These are phyloP conservation scores for Alca torda DNA, from an alignment of 2,797 vertebrate species.

Conservation along the genomic window DNA sequence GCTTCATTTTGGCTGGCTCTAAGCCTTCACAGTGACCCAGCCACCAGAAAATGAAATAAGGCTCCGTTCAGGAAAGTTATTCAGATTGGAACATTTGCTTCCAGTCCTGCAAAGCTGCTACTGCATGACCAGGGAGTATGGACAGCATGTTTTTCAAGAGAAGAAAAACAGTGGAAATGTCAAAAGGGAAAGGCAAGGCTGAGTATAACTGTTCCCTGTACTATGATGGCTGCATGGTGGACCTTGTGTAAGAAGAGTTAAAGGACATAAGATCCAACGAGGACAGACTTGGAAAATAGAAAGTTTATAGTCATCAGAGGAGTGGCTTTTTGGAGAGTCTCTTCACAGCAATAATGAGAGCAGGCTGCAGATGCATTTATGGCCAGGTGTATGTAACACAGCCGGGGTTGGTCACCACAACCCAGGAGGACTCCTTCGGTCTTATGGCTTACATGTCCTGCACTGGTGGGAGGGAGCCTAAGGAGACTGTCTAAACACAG, in stretches of 20 bases:
- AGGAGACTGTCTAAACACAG: background rate
- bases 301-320: background rate
- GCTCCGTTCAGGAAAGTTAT: background rate
- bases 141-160: background rate
- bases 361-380: background rate
- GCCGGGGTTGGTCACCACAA: background rate
- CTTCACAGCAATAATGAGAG: background rate
- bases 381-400: background rate
- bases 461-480: background rate
- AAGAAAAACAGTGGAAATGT: background rate
- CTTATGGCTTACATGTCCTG: background rate
- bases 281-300: background rate
- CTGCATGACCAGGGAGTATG: background rate
- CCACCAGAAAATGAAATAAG: background rate
- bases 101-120: background rate
- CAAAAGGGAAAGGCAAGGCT: background rate
- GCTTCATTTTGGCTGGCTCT: background rate
- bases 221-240: background rate
- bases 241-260: background rate
- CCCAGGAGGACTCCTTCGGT: background rate
- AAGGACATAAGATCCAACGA: fast-evolving
- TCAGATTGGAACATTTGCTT: background rate
- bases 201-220: background rate
- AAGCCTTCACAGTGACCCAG: background rate
- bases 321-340: background rate